These are phyloP conservation scores for Nanorana parkeri DNA, from an alignment of 2,113 vertebrate species.

Conservation along the genomic window DNA sequence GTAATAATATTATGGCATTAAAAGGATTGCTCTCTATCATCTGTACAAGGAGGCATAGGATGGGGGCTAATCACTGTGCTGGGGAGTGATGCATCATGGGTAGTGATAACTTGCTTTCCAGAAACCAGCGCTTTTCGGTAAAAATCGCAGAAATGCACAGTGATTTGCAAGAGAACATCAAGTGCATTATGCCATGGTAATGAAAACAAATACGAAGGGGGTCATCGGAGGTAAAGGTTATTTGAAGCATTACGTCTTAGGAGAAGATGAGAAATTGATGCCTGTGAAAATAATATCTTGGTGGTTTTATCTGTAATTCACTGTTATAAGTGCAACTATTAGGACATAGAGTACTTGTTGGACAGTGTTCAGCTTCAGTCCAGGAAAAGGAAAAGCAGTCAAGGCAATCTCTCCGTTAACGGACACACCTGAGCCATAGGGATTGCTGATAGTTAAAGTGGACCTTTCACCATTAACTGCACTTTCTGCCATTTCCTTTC, in stretches of 20 bases:
- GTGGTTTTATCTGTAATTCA: constrained; percentile 4
- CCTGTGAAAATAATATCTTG: not conserved
- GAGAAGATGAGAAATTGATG: constrained; percentile 4
- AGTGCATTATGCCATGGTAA: constrained; percentile 28
- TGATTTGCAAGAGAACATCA: constrained; percentile 29
- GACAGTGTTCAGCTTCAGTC: not conserved
- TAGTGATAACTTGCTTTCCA: constrained; percentile 34
- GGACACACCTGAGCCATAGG: too few relatives aligned
- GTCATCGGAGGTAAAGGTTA: constrained; percentile 23
- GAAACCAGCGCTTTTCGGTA: constrained; percentile 39
- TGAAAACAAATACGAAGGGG: constrained; percentile 27
- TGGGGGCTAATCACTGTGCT: constrained; percentile 21
- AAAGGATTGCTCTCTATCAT: constrained; percentile 45
- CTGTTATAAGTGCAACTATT: not conserved
- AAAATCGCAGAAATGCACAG: constrained; percentile 34
- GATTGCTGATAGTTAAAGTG: too few relatives aligned
- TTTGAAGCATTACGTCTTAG: not conserved
- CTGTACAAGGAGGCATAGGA: constrained; percentile 7
- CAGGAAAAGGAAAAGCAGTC: not conserved
- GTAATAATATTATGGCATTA: constrained; percentile 47
- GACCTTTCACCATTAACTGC: too few relatives aligned
- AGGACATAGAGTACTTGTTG: not conserved
- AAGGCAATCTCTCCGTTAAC: too few relatives aligned
- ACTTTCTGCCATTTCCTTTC: too few relatives aligned
- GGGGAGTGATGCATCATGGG: constrained; percentile 26